These are phyloP conservation scores for Denticeps clupeoides DNA, from an alignment of 2,797 vertebrate genomes.

Conservation along the genomic window DNA sequence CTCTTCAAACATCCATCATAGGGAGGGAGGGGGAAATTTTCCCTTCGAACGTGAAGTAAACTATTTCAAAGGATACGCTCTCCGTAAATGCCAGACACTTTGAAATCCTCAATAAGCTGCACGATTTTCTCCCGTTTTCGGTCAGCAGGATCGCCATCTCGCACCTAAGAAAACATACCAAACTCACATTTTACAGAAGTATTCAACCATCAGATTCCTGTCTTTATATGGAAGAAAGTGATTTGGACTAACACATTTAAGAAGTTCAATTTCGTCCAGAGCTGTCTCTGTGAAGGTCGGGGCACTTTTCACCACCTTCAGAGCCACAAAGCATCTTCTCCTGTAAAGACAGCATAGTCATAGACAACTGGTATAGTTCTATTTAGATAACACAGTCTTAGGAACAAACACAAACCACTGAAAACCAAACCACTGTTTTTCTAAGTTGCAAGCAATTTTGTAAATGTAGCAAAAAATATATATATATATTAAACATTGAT, in stretches of 20 bases:
- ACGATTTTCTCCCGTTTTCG: conserved; percentile 59
- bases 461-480: too few relatives aligned
- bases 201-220: neutral
- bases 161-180: conserved; percentile 48
- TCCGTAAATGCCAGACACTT: conserved; percentile 65
- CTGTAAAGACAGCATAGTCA: conserved; percentile 32
- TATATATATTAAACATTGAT: too few relatives aligned
- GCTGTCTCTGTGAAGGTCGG: conserved; percentile 51
- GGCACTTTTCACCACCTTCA: conserved; percentile 59
- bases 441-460: too few relatives aligned
- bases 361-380: too few relatives aligned
- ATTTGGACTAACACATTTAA: conserved; percentile 57
- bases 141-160: conserved; percentile 72
- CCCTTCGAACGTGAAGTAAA: too few relatives aligned
- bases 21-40: too few relatives aligned
- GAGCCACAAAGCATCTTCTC: conserved; percentile 45
- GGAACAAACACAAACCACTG: neutral
- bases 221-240: too few relatives aligned
- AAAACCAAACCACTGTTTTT: too few relatives aligned
- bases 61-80: conserved; percentile 73
- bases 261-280: conserved; percentile 55
- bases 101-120: conserved; percentile 79
- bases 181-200: neutral
- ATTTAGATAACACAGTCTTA: too few relatives aligned
- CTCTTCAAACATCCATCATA: too few relatives aligned